These are phyloP conservation scores for Scytalopus superciliaris DNA, from an alignment of 2,113 vertebrate genomes.

Conservation along the genomic window DNA sequence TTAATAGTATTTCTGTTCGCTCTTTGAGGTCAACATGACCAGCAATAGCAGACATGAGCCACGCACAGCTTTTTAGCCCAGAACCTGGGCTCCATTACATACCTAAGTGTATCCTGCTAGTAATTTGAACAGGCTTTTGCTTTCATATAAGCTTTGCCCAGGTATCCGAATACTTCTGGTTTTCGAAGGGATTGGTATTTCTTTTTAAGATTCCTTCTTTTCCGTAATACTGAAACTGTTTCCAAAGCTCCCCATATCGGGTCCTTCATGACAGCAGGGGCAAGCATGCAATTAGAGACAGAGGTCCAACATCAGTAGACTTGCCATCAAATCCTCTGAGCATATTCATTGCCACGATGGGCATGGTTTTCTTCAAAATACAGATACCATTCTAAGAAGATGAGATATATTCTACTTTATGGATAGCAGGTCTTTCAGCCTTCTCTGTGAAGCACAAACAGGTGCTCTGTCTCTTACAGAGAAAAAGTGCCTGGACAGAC, in stretches of 20 bases:
- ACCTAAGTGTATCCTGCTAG: neutral
- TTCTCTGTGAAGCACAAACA: neutral
- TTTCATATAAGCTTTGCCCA: neutral
- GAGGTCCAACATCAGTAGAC: neutral
- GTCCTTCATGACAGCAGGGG: neutral
- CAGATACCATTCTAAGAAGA: neutral
- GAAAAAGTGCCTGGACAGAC: neutral
- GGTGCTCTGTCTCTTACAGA: fast-evolving
- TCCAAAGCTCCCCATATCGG: neutral
- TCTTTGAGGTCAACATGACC: neutral
- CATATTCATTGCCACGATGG: neutral
- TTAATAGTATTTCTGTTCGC: neutral
- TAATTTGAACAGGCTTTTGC: neutral
- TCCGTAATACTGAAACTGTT: neutral
- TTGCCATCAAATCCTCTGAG: neutral
- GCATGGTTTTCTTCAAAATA: neutral
- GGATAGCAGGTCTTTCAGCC: neutral
- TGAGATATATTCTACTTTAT: neutral
- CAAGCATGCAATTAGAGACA: neutral
- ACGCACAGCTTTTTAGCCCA: neutral
- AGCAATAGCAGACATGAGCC: neutral
- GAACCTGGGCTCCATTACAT: neutral
- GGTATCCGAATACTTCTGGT: neutral
- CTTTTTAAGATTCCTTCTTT: neutral
- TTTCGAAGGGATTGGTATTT: neutral